Evolutionary conservation across 2,797 vertebrate species (phyloP), one percentile per base, ranked within the genome.

Genomic region (Heliangelus exortis): DNA sequence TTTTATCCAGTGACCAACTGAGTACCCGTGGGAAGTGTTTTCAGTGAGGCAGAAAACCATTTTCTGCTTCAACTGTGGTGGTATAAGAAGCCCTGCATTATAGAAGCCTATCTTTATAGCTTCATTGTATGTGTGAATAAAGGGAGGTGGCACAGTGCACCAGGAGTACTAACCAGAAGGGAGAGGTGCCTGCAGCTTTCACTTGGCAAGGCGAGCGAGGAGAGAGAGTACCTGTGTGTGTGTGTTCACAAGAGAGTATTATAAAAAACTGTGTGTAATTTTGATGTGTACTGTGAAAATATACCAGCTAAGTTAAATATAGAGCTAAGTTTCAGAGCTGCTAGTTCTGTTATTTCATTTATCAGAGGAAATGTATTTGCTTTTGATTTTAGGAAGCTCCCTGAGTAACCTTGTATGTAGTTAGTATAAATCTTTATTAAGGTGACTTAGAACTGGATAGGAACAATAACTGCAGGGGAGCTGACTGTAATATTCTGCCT

Each of bases 141-240:
- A 59, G 54, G 53, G 73, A 21, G 71, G 98, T 98, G 98, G 96
- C 98, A 33, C 90, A 97, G 68, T 77, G 87, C 85, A 97, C 98
- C 65, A 81, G 95, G 87, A 95, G 96, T 72, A 86, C 96, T 95
- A 98, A 98, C 72, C 97, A 98, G 78, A 97, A 94, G 39, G 94
- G 96, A 74, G 93, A 97, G 50, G 77, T 97, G 31, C 97, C 98
- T 66, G 93, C 96, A 77, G 48, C 71, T 80, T 97, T 98, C 12
- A 65, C 93, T 31, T 36, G 97, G 92, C 98, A 98, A 97, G 98
- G 97, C 98, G 93, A 98, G 98, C 73, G 4, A 43, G 45, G 43
- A 39, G 63, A 62, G 79, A 39, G 62, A 59, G 39, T 33, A 29
- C 0, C 33, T 33, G n/a, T n/a, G 0, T 50, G 26, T 23, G 23